Evolutionary conservation across 2,888 invertebrate genomes (phyloP), one percentile per base, ranked within the genome.

Genomic region (Drosophila helvetica): DNA sequence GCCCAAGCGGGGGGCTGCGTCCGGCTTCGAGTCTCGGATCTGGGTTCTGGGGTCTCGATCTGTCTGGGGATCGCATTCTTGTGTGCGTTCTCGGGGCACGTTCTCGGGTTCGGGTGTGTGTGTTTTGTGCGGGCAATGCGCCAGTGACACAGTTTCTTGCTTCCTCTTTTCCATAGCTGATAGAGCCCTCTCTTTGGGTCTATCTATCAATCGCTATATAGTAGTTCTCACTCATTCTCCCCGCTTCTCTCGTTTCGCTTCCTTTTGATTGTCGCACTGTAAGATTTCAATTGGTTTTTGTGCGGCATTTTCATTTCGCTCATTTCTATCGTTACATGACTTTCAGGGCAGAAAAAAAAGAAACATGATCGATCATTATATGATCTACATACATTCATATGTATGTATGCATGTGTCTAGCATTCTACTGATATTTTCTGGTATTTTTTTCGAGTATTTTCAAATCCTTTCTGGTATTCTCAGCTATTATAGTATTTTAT

Each of bases 61-160:
- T 18, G 15, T 19, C 48, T 19, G 4, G 46, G 10, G 61, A 30
- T 30, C 54, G 65, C 59, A 42, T 55, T 59, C 56, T 62, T 19
- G 15, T 38, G 38, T 38, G 15, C 38, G 38, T 38, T 38, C 38
- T 6, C 38, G 38, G 38, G 38, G 38, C 3, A 38, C 15, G 15
- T 38, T 38, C 38, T 38, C 38, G 15, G 38, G 6, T 38, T 22
- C 0, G 22, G 4, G 5, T 22, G 22, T 22, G 38, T 38, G 38
- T 38, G 38, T 7, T 38, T 15, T 38, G 38, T 38, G 38, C 38
- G 61, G 62, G 54, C 65, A 68, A 59, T 54, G 70, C 63, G 71
- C 70, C 69, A 78, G 53, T 83, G 89, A 88, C 89, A 84, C 74
- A 84, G 69, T 89, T 83, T 80, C 7, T 38, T 15, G 38, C 38